These are phyloP conservation scores for Craniophora ligustri DNA, from an alignment of 2,888 invertebrate species.

Conservation along the genomic window DNA sequence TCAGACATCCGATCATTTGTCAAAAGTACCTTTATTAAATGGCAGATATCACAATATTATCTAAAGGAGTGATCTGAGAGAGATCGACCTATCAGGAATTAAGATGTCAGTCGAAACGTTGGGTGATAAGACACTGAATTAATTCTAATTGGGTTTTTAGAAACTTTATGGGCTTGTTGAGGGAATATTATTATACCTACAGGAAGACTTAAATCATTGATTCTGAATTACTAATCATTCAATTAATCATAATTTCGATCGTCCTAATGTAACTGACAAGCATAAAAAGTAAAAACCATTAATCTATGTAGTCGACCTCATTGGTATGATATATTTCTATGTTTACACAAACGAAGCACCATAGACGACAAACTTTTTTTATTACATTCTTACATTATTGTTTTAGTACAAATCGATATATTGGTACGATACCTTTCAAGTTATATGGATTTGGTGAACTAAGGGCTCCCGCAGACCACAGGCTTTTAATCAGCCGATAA, in stretches of 20 bases:
- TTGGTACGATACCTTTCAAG: neutral
- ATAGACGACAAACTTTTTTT: constrained; percentile 30
- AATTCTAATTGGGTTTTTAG: neutral
- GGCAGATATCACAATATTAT: too few species aligned
- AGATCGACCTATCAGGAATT: neutral
- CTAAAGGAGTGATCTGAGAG: neutral
- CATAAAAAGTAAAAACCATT: constrained; percentile 3
- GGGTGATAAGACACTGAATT: neutral
- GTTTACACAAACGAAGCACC: constrained; percentile 33
- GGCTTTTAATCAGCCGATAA: too few species aligned
- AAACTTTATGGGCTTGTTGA: too few species aligned
- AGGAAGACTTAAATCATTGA: too few species aligned
- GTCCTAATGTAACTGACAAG: constrained; percentile 7
- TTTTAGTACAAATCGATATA: constrained; percentile 21
- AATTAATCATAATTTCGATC: constrained; percentile 22
- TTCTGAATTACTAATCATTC: neutral
- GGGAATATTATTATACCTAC: too few species aligned
- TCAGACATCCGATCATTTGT: too few species aligned
- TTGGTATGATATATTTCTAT: constrained; percentile 28
- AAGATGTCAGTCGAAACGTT: neutral
- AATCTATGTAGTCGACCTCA: neutral
- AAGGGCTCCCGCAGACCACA: too few species aligned
- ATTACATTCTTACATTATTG: constrained; percentile 26
- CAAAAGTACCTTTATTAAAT: too few species aligned
- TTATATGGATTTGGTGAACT: too few species aligned